A percentile compares a stretch with the other conserved stretches of the same genome.
These are phyloP conservation scores for Papilio elwesi DNA, from an alignment of 2,888 invertebrate species.

Conservation along the genomic window DNA sequence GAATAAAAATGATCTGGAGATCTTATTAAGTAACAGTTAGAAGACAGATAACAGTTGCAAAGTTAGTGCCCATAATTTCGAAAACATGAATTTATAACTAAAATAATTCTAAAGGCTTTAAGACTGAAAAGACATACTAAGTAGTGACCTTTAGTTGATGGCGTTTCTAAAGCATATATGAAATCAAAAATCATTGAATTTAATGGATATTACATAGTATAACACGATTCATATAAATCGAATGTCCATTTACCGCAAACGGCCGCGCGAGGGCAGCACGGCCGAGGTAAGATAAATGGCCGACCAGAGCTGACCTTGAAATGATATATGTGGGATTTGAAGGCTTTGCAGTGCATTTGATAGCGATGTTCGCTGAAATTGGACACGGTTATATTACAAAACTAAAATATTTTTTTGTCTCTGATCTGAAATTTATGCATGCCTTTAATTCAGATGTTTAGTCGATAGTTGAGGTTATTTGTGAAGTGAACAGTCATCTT, in stretches of 20 bases:
- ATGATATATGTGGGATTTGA: slow-evolving; percentile 36
- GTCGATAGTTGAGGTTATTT: background rate
- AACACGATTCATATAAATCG: slow-evolving; percentile 25
- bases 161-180: background rate
- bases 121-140: too few species aligned
- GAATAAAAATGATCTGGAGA: too few species aligned
- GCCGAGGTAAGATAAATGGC: slow-evolving; percentile 35
- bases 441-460: too few species aligned
- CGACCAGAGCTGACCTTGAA: slow-evolving; percentile 27
- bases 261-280: slow-evolving; percentile 5
- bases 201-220: slow-evolving; percentile 7
- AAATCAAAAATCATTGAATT: slow-evolving; percentile 14
- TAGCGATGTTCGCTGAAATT: background rate
- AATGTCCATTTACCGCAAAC: slow-evolving; percentile 13
- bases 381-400: background rate
- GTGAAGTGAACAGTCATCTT: background rate
- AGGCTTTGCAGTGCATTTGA: slow-evolving; percentile 25
- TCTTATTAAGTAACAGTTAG: too few species aligned
- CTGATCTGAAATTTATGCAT: background rate
- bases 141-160: background rate
- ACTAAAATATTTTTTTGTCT: background rate
- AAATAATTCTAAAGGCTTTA: too few species aligned
- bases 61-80: too few species aligned
- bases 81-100: too few species aligned
- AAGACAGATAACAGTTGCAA: too few species aligned